Evolutionary conservation across 2,113 vertebrate species (phyloP).

Genomic region (Blennius ocellaris): DNA sequence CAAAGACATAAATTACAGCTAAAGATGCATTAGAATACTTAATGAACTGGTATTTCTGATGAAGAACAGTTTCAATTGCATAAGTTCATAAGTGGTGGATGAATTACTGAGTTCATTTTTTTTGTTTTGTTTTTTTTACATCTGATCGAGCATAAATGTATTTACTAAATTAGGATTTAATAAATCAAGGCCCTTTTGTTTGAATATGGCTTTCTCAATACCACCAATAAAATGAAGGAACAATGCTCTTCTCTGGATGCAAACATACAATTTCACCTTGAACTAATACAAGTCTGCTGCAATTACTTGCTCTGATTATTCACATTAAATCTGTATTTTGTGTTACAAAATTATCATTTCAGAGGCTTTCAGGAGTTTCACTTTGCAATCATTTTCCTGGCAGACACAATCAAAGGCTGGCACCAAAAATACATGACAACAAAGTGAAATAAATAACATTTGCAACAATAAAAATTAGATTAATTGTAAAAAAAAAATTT

Average conservation of each 20-base stretch:
- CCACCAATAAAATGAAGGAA: not conserved
- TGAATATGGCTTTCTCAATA: too few relatives aligned
- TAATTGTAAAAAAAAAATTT: too few relatives aligned
- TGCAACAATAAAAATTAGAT: not conserved
- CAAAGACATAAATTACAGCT: conserved; percentile 8
- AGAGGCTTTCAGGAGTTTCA: not conserved
- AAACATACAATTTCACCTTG: not conserved
- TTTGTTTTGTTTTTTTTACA: too few relatives aligned
- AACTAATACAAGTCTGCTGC: not conserved
- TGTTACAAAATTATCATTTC: not conserved
- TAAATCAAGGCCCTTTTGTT: not conserved
- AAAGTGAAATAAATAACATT: not conserved
- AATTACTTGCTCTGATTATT: not conserved
- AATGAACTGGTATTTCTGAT: not conserved
- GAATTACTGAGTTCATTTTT: not conserved
- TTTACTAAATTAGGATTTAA: not conserved
- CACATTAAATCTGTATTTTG: not conserved
- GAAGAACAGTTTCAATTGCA: not conserved
- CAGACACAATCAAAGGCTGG: not conserved
- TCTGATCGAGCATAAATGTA: too few relatives aligned
- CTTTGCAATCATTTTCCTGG: not conserved
- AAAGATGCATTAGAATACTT: conserved; percentile 1
- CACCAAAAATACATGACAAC: not conserved
- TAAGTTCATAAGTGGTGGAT: not conserved
- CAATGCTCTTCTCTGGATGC: not conserved